Evolutionary conservation across 2,888 invertebrate species (phyloP).

Genomic region (Trilocha varians): DNA sequence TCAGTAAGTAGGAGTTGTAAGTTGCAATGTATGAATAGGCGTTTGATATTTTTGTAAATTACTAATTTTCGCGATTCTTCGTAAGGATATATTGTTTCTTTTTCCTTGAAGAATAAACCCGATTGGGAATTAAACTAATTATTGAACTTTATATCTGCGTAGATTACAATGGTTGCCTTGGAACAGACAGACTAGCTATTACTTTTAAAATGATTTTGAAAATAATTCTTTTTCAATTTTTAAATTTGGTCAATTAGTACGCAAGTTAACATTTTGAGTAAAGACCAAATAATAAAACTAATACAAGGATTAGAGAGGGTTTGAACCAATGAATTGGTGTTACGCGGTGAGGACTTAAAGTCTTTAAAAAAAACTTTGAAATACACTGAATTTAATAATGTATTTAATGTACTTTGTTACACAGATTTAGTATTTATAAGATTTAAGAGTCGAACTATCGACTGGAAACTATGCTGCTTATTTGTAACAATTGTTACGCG

Average conservation of each 20-base stretch:
- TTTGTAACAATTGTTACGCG: too few relatives aligned
- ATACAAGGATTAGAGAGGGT: constrained; percentile 19
- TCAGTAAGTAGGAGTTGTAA: too few relatives aligned
- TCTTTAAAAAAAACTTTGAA: too few relatives aligned
- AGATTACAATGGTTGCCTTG: constrained; percentile 10
- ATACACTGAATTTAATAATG: too few relatives aligned
- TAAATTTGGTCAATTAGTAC: constrained; percentile 28
- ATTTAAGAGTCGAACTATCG: too few relatives aligned
- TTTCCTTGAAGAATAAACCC: too few relatives aligned
- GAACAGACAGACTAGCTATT: constrained; percentile 7
- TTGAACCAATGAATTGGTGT: constrained; percentile 22
- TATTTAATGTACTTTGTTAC: too few relatives aligned
- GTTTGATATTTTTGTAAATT: constrained; percentile 15
- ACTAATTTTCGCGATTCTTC: constrained; percentile 17
- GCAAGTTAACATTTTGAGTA: constrained; percentile 28
- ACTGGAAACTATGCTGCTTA: too few relatives aligned
- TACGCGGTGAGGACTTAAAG: too few relatives aligned
- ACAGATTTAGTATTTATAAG: too few relatives aligned
- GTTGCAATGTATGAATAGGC: constrained; percentile 20
- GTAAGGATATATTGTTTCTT: too few relatives aligned
- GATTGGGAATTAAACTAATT: constrained; percentile 13
- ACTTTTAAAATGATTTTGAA: neutral
- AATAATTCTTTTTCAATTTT: constrained; percentile 11
- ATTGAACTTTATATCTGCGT: constrained; percentile 3
- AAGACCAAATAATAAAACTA: constrained; percentile 28